A percentile compares a stretch with the other conserved stretches of the same genome.
Evolutionary conservation across 2,797 vertebrate genomes (phyloP).

Genomic region (Platalea minor): DNA sequence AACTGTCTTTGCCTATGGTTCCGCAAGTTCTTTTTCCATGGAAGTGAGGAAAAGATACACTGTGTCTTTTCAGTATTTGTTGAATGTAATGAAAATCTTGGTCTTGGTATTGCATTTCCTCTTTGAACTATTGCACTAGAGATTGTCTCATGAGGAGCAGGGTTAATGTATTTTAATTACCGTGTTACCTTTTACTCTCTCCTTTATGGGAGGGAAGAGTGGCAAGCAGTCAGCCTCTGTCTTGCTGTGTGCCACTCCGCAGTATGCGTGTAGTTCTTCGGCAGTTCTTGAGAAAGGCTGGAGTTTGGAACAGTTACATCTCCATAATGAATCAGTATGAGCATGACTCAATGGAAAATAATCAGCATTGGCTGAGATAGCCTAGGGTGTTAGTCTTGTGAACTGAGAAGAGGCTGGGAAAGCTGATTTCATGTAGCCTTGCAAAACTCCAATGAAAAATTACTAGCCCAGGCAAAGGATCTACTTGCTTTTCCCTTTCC

Average conservation of each 20-base stretch:
- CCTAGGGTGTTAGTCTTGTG: background rate
- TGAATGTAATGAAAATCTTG: background rate
- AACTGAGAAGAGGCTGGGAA: background rate
- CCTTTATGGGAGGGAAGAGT: background rate
- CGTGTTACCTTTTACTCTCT: background rate
- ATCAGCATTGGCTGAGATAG: background rate
- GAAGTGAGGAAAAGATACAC: background rate
- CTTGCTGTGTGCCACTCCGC: background rate
- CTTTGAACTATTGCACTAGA: background rate
- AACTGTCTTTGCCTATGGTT: background rate
- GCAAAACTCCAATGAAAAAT: background rate
- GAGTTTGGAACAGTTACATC: constrained; percentile 19
- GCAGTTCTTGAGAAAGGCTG: constrained; percentile 1
- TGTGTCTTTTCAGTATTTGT: background rate
- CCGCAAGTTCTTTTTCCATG: background rate
- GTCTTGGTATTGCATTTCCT: background rate
- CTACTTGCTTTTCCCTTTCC: background rate
- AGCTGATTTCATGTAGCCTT: background rate
- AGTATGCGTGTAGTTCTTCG: background rate
- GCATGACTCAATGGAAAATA: constrained; percentile 37
- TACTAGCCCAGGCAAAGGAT: background rate
- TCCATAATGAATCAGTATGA: background rate
- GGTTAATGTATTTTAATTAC: background rate
- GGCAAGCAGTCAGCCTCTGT: background rate
- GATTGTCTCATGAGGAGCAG: background rate